Evolutionary conservation across 2,797 vertebrate species (phyloP).

Genomic region (Pseudomugil gertrudae): DNA sequence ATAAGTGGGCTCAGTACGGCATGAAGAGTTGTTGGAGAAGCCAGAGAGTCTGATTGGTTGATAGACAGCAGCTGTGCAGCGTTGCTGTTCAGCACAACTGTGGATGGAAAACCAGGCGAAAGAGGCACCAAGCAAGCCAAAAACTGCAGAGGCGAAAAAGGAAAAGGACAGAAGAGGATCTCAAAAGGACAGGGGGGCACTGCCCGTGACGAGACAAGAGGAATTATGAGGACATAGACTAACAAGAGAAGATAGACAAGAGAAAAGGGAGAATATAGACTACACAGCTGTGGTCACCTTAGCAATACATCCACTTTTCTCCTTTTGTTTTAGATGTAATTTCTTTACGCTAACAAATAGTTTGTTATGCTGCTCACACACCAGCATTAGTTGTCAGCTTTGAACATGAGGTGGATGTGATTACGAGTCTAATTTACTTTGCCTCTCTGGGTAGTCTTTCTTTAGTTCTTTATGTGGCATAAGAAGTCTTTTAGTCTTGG

Average conservation of each 20-base stretch:
- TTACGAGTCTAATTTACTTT: neutral
- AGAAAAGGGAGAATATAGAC: slow-evolving; percentile 17
- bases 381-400: neutral
- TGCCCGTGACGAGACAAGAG: slow-evolving; percentile 11
- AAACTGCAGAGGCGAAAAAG: too few species aligned
- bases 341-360: neutral
- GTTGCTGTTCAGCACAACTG: too few species aligned
- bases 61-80: too few species aligned
- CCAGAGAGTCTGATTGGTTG: too few species aligned
- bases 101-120: too few species aligned
- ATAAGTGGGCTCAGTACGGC: too few species aligned
- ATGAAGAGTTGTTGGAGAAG: too few species aligned
- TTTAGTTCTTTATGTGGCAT: slow-evolving; percentile 6
- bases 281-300: neutral
- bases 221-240: slow-evolving; percentile 29
- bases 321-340: neutral
- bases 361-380: slow-evolving; percentile 8
- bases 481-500: neutral
- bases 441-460: slow-evolving; percentile 5
- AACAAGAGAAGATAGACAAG: slow-evolving; percentile 16
- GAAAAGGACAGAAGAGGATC: too few species aligned
- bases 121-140: too few species aligned
- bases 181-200: too few species aligned
- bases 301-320: neutral
- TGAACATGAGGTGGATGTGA: slow-evolving; percentile 3